Evolutionary conservation across 2,113 vertebrate species (phyloP), one percentile per base, ranked within the genome.

Genomic region (Solenodon paradoxus): DNA sequence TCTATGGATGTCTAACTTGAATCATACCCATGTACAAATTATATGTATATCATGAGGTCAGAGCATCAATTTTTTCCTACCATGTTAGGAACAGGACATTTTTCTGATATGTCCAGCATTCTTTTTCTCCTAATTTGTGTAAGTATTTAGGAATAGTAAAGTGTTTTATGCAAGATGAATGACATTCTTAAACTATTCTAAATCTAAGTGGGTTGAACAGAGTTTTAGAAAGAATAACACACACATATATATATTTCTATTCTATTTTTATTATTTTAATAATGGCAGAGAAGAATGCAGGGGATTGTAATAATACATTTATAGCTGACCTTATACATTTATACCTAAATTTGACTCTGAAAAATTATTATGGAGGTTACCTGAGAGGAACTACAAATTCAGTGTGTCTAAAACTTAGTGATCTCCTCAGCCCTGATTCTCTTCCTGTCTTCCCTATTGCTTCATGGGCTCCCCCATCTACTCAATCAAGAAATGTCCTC

Each of bases 31-130:
- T 57, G 53, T 96, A n/a, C 64, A 88, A 95, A 96, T 97, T 95
- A 86, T 97, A 47, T 90, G 3, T 92, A 63, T 95, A 74, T 69
- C 42, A 17, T 93, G 28, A 90, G 92, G 17, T 98, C 40, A 97
- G 79, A 96, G 68, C 79, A 97, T 95, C 96, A 93, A 95, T 89
- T 92, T 95, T 28, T 57, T 95, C 64, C 90, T 97, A 94, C 92
- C 51, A 45, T 93, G 79, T 95, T 82, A 84, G 51, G 42, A 83
- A 64, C 1, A 95, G 30, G 47, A 7, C 3, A 72, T 74, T 92
- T 97, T 89, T 40, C 53, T 92, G 63, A 87, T 87, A 79, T 86
- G 51, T 69, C 83, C 63, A 83, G 49, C 16, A 59, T 80, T 59
- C 15, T 80, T 90, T 97, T 63, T 68, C 55, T 61, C 19, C 64